These are phyloP conservation scores for Varanus salvator DNA, from an alignment of 2,113 vertebrate species.

Conservation along the genomic window DNA sequence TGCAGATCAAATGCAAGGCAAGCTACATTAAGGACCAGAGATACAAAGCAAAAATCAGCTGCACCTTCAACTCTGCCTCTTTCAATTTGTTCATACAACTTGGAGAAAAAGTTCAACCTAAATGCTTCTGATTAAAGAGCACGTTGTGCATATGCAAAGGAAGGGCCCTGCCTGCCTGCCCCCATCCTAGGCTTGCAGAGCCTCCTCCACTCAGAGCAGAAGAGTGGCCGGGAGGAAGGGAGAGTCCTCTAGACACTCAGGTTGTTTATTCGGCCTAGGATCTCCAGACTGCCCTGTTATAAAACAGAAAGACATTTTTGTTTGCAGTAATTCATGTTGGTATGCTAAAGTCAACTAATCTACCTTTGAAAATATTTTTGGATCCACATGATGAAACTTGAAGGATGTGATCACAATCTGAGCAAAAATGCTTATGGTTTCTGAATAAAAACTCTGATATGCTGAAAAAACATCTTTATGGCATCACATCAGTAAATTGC, in stretches of 20 bases:
- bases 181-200: fast-evolving
- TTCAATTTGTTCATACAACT: fast-evolving
- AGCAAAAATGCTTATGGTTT: background rate
- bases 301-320: background rate
- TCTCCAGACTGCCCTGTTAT: background rate
- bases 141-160: fast-evolving
- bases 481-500: background rate
- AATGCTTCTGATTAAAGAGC: background rate
- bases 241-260: fast-evolving
- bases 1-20: background rate
- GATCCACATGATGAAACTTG: fast-evolving
- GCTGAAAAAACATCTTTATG: background rate
- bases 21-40: fast-evolving
- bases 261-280: background rate
- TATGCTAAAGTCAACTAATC: background rate
- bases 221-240: background rate
- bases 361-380: background rate
- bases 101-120: background rate
- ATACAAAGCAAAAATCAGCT: fast-evolving
- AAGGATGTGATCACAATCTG: fast-evolving
- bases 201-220: background rate
- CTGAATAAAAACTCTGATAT: background rate
- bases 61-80: fast-evolving
- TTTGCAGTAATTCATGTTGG: background rate
- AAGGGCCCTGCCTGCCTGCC: background rate